phyloP scores from a whole-genome alignment of 2,888 invertebrate species.

The Cremastobaeus sp. region DNA sequence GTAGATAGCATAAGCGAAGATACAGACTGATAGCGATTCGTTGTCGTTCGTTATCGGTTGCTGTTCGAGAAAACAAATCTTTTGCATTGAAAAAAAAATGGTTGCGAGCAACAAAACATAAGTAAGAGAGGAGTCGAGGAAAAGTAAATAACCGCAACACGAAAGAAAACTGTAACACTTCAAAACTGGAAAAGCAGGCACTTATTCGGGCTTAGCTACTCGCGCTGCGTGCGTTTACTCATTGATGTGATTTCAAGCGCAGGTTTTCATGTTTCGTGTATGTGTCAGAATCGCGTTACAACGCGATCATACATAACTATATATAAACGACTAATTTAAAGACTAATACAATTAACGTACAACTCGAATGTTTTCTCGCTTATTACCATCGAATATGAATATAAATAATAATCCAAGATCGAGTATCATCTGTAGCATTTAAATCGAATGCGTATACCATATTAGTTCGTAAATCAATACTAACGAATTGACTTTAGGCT shows the following conservation, averaged over 20 bases:
- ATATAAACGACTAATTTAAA: constrained; percentile 62
- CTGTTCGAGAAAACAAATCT: constrained; percentile 4
- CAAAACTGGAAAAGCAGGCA: constrained; percentile 45
- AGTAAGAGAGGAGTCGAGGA: neutral
- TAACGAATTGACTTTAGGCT: constrained; percentile 63
- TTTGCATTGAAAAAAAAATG: constrained; percentile 17
- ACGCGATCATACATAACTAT: constrained; percentile 68
- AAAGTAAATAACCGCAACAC: constrained; percentile 8
- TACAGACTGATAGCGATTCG: constrained; percentile 21
- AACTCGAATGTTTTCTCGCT: constrained; percentile 68
- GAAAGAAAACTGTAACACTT: constrained; percentile 31
- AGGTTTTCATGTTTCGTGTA: constrained; percentile 75
- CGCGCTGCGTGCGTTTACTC: constrained; percentile 67
- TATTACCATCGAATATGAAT: constrained; percentile 61
- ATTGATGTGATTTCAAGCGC: constrained; percentile 76
- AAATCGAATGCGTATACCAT: constrained; percentile 58
- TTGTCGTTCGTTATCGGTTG: constrained; percentile 24
- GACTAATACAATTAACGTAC: constrained; percentile 67
- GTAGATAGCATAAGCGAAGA: constrained; percentile 25
- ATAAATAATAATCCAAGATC: constrained; percentile 57
- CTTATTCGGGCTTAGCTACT: constrained; percentile 57
- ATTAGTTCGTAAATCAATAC: constrained; percentile 61
- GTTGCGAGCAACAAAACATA: constrained; percentile 19
- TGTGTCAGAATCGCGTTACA: constrained; percentile 74
- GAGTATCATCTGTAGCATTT: constrained; percentile 57